Evolutionary conservation across 1,140 invertebrate species (phyloP), one percentile per base, ranked within the genome.

Genomic region (Drosophila obscura): DNA sequence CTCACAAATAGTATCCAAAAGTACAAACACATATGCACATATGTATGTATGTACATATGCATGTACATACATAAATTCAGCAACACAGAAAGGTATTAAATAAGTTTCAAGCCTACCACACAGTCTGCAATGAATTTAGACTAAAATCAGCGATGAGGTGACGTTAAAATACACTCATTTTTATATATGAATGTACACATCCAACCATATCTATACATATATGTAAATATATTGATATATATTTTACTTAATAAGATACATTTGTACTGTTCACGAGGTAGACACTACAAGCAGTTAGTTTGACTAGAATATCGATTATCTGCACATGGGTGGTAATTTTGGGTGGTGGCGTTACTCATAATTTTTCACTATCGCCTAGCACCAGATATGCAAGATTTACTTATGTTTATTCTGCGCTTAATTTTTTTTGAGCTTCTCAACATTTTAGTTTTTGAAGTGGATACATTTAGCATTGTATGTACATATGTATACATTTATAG

Each of bases 271-370:
- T 3, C 31, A 35, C 31, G 31, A 72, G 67, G 48, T 72, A 61
- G 49, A 56, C 50, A 45, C 65, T 50, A 31, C 44, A 31, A 49
- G 55, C 49, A 58, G 71, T 66, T 55, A 75, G 72, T 73, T 73
- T 63, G 72, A 75, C 72, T 75, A 75, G 72, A 75, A 75, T 75
- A 75, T 75, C 72, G 72, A 75, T 75, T 75, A 75, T 75, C 72
- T 75, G 72, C 75, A 75, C 41, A 59, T 75, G 72, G 72, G 72
- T 73, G 66, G 71, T 31, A 53, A 41, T 75, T 66, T 75, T 75
- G 72, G 72, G 72, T 76, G 73, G 73, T 71, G 67, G 35, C 11
- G 35, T 39, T 11, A 5, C 11, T 39, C 11, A 39, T 39, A 39
- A 2, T 39, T 39, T 13, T 13, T 5, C 4, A 13, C 35, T 39